These are phyloP conservation scores for Palloptera scutellata DNA, from an alignment of 2,888 invertebrate genomes.

Conservation along the genomic window DNA sequence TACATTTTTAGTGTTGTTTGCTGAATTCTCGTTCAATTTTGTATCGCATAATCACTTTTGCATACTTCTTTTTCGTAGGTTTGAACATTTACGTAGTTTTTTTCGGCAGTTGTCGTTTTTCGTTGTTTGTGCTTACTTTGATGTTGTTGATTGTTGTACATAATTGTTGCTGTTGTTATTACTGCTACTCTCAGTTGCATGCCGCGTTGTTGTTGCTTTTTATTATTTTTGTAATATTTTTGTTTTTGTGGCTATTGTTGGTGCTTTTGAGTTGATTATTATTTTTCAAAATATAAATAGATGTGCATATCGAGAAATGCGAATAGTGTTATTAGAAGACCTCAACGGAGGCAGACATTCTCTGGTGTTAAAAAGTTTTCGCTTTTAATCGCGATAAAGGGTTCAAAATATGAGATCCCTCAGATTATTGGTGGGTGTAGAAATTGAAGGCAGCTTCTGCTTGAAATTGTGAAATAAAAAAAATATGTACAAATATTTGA, in stretches of 20 bases:
- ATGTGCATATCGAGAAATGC: conserved; percentile 60
- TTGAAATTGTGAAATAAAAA: conserved; percentile 9
- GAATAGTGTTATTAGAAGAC: conserved; percentile 64
- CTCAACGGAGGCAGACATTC: conserved; percentile 60
- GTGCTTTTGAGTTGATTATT: conserved; percentile 20
- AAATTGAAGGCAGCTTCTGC: not conserved
- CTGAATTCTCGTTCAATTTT: not conserved
- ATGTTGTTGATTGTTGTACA: conserved; percentile 3
- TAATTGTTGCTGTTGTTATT: conserved; percentile 10
- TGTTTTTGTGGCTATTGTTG: not conserved
- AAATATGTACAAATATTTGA: not conserved
- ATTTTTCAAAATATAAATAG: conserved; percentile 63
- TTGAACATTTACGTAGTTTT: conserved; percentile 10
- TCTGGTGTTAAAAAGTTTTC: conserved; percentile 51
- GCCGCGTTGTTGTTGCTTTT: conserved; percentile 12
- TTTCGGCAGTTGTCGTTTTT: conserved; percentile 11
- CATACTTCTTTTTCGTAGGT: conserved; percentile 4
- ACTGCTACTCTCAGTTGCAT: conserved; percentile 4
- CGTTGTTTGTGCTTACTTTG: not conserved
- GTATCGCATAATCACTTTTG: conserved; percentile 18
- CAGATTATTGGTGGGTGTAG: conserved; percentile 63
- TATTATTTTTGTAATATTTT: conserved; percentile 5
- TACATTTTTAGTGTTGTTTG: not conserved
- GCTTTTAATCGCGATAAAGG: conserved; percentile 59
- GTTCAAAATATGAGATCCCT: conserved; percentile 64